Base-by-base conservation (phyloP, 2,797 vertebrate species). In the Danio kyathit region DNA sequence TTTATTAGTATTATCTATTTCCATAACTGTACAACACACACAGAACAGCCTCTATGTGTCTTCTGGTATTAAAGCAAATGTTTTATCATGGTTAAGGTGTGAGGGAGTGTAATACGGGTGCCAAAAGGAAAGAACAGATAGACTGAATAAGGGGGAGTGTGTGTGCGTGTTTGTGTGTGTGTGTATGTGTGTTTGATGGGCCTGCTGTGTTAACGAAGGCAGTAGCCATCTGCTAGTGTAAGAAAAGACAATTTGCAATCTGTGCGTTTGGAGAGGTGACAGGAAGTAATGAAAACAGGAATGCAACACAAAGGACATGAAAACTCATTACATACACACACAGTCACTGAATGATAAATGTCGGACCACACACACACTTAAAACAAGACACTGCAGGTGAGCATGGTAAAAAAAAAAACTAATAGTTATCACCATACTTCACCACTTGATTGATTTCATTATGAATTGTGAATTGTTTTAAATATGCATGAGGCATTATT, bases 261-360 rank as follows among this genome's bases (percentile, higher is more conserved):
- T 94, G 93, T 92, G 90, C 89, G 66, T 89, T 92, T 92, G 92
- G 93, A 93, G 76, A 87, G 81, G 89, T 88, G 92, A 93, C 92
- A 92, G 85, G 87, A 92, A 91, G 92, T 90, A 90, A 89, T 82
- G 83, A 86, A 90, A 85, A 88, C 82, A 87, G 84, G 84, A 89
- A 86, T 84, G 44, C 59, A 74, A 84, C 82, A 87, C 82, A 76
- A 82, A 80, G 66, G 52, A 84, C 75, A 82, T 21, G 57, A 60
- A 75, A 82, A 82, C 59, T 74, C 64, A 66, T 56, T 60, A 80
- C 11, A 61, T 13, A 71, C 65, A 74, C 76, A 72, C 48, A 54
- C 43, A 75, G 44, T 71, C 57, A 52, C 38, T 4, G 4, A 79
- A 78, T 72, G n/a, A 48, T 29, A 79, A 79, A 57, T 70, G 69